Evolutionary conservation across 2,888 invertebrate species (phyloP).

Genomic region (Stenichneumon culpator): DNA sequence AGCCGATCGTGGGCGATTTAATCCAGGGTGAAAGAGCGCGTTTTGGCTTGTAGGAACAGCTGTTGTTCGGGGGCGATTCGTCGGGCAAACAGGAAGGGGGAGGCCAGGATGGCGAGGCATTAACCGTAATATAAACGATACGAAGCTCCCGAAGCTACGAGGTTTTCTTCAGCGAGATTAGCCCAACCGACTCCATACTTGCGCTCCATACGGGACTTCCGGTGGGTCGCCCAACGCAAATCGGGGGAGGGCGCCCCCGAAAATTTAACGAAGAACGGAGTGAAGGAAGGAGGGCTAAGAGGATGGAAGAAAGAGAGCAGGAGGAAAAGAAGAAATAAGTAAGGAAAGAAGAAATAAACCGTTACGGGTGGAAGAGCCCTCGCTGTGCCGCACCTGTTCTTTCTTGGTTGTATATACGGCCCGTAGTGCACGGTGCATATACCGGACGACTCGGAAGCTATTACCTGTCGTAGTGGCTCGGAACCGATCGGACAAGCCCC

Average conservation of each 20-base stretch:
- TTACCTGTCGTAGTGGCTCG: constrained; percentile 63
- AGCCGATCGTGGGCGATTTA: constrained; percentile 29
- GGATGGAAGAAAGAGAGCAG: constrained; percentile 35
- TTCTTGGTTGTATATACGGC: constrained; percentile 25
- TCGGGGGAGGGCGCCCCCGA: constrained; percentile 20
- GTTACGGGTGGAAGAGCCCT: constrained; percentile 63
- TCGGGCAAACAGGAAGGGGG: constrained; percentile 54
- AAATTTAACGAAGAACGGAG: constrained; percentile 54
- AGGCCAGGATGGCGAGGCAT: constrained; percentile 13
- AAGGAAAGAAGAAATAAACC: constrained; percentile 47
- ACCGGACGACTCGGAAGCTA: constrained; percentile 63
- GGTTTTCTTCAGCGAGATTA: constrained; percentile 50
- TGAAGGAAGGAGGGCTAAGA: constrained; percentile 16
- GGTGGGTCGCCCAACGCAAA: constrained; percentile 3
- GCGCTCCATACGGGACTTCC: constrained; percentile 40
- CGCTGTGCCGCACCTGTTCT: constrained; percentile 66
- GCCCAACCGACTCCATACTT: constrained; percentile 26
- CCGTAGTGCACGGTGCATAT: constrained; percentile 43
- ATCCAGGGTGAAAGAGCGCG: background rate
- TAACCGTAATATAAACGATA: constrained; percentile 40
- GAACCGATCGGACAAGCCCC: constrained; percentile 58
- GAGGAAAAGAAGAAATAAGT: constrained; percentile 41
- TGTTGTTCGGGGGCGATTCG: constrained; percentile 40
- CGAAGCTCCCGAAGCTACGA: constrained; percentile 34
- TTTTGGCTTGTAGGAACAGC: constrained; percentile 56